These are phyloP conservation scores for Platycnemis pennipes DNA, from an alignment of 2,888 invertebrate genomes.

Conservation along the genomic window DNA sequence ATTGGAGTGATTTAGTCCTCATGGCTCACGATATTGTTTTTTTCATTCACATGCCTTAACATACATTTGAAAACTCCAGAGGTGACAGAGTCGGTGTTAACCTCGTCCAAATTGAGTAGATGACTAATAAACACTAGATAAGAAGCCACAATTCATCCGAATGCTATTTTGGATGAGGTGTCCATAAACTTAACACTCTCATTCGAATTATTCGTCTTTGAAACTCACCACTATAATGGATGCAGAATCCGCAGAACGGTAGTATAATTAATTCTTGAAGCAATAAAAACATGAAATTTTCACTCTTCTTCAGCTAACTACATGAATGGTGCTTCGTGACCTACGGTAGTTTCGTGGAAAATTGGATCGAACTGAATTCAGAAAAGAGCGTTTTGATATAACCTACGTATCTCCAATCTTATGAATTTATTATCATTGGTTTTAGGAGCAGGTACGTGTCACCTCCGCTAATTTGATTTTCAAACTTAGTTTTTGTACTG, in stretches of 20 bases:
- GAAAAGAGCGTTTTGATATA: not conserved
- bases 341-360: no score
- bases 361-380: not conserved
- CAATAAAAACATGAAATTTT: not conserved
- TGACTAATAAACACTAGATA: no score
- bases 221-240: no score
- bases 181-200: not conserved
- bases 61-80: no score
- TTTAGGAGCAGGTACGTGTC: not conserved
- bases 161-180: not conserved
- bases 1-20: no score
- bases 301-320: not conserved
- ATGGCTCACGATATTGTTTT: no score
- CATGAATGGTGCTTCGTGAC: not conserved
- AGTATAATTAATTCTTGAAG: not conserved
- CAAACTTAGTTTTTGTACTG: no score
- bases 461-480: no score
- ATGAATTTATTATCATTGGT: not conserved
- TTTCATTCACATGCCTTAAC: no score
- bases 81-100: no score
- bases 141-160: no score
- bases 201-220: not conserved
- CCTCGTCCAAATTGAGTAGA: no score
- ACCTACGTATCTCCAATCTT: not conserved
- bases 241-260: not conserved